Base-by-base conservation (phyloP, 2,797 vertebrate species). In the Taenioides sp. region DNA sequence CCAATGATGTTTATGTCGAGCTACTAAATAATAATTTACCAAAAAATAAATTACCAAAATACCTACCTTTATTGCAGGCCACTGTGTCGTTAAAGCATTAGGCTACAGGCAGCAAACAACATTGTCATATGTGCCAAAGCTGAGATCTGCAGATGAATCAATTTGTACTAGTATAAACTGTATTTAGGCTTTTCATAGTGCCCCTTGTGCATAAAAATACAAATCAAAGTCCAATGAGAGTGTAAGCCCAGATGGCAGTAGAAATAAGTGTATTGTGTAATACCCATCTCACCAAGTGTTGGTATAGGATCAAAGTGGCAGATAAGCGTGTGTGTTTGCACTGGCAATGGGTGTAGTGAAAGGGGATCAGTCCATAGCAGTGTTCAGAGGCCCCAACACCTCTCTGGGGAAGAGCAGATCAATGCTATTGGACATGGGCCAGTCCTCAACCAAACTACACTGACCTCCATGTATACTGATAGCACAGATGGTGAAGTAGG, bases 311-410 rank as follows among this genome's bases (percentile, higher is more conserved):
- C 71, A 82, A 89, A 79, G 77, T 80, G 85, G 78, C 79, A 78
- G 85, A 89, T 84, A 86, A 87, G 79, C 76, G 76, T 73, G 72
- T 80, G 83, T 87, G 61, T 89, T 70, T 86, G 85, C 76, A 82
- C 54, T 73, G 75, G 76, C 76, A 80, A 84, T 74, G 76, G 86
- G 86, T 85, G 72, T 79, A 85, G 85, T 87, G 91, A 89, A 91
- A 92, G 85, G 81, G 86, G 86, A 92, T 93, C 89, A 79, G 79
- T 88, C 84, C 87, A 82, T 84, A 88, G 87, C 80, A 80, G 81
- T 90, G 89, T 89, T 91, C 86, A 86, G 86, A 91, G 88, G 89
- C 88, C 89, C 87, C 91, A 90, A 88, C 74, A 69, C 81, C 75
- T 86, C 92, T 88, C 85, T 83, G 72, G 89, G 91, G 89, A 92